A percentile compares a stretch with the other conserved stretches of the same genome.
Evolutionary conservation across 1,140 invertebrate genomes (phyloP).

Genomic region (Zaprionus davidi): DNA sequence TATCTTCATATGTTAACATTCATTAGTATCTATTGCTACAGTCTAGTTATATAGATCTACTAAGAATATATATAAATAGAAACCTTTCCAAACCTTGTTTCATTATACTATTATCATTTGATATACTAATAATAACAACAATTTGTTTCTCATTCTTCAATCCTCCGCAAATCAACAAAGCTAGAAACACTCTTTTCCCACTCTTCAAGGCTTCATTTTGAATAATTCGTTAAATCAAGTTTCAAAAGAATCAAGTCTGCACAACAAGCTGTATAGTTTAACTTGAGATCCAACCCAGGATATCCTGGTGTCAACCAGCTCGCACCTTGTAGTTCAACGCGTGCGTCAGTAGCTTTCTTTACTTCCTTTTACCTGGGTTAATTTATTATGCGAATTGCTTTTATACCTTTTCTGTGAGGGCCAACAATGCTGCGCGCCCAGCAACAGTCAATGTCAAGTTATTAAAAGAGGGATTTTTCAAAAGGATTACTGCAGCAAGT

Average conservation of each 20-base stretch:
- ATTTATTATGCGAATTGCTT: conserved; percentile 81
- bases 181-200: too few species aligned
- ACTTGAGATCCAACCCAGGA: background rate
- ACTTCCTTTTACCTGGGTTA: conserved; percentile 54
- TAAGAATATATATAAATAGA: too few species aligned
- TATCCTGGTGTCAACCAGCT: background rate
- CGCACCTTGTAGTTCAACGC: background rate
- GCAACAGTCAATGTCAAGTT: conserved; percentile 77
- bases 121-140: too few species aligned
- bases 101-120: too few species aligned
- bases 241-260: background rate
- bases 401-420: conserved; percentile 50
- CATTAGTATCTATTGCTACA: too few species aligned
- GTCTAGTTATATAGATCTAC: too few species aligned
- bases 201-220: too few species aligned
- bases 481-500: conserved; percentile 59
- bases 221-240: background rate
- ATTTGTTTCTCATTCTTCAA: too few species aligned
- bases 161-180: too few species aligned
- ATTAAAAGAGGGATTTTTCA: conserved; percentile 65
- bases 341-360: background rate
- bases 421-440: conserved; percentile 14
- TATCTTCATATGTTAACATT: too few species aligned
- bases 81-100: too few species aligned
- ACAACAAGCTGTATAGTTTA: background rate